These are phyloP conservation scores for Podargus strigoides DNA, from an alignment of 2,797 vertebrate species.

Conservation along the genomic window DNA sequence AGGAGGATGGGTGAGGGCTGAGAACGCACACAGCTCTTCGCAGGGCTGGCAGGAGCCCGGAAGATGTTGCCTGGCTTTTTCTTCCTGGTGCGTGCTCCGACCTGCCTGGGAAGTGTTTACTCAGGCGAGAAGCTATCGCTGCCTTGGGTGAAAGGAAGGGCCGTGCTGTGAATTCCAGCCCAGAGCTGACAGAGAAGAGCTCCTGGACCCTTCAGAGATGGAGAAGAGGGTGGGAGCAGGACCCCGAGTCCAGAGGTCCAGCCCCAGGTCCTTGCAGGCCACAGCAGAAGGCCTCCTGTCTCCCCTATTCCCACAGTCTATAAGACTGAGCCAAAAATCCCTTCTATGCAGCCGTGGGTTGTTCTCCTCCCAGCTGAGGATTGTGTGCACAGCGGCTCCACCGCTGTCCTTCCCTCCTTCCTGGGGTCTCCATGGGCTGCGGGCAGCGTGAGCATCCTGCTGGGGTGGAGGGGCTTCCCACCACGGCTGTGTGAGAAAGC, in stretches of 20 bases:
- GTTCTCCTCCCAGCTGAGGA: neutral
- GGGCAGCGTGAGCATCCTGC: too few relatives aligned
- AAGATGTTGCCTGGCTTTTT: neutral
- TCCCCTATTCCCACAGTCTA: rapidly evolving
- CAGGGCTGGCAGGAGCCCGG: neutral
- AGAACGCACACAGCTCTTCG: neutral
- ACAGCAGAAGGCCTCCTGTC: neutral
- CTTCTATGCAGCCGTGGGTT: neutral
- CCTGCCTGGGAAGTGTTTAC: conserved; percentile 8
- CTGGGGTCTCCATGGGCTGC: neutral
- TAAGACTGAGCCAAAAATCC: neutral
- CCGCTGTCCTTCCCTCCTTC: neutral
- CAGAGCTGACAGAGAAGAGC: neutral
- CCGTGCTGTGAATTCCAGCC: neutral
- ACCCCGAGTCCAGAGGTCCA: neutral
- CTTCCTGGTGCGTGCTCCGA: neutral
- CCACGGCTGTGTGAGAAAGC: rapidly evolving
- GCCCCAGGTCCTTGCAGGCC: neutral
- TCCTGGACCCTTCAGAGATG: neutral
- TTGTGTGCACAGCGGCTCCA: rapidly evolving
- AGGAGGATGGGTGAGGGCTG: neutral
- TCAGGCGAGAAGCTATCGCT: neutral
- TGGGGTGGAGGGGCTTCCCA: too few relatives aligned
- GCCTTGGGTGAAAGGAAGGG: neutral
- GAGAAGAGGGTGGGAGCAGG: neutral